Conservation (phyloP, 37 sponge, comb jelly and placozoan genomes). For the Chondrosia reniformis region DNA sequence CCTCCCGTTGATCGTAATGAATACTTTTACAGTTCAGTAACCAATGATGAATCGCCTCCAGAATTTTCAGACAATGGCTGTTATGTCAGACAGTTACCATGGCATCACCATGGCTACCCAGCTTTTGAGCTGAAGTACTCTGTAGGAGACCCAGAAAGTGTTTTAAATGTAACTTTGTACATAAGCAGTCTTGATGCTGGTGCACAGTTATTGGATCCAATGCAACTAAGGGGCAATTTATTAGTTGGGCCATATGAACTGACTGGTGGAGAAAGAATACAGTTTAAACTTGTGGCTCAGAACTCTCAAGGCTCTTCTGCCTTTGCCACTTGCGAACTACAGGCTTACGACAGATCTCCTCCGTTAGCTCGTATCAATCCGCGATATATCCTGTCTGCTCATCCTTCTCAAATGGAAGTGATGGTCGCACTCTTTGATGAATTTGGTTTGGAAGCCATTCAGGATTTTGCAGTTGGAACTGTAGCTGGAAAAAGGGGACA, state of each 20-base stretch:
- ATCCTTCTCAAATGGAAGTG: conserved; percentile 42
- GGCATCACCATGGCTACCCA: conserved; percentile 39
- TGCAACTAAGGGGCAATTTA: conserved; percentile 27
- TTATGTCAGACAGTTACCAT: conserved; percentile 55
- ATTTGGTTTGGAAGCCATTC: conserved; percentile 28
- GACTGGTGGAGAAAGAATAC: conserved; percentile 2
- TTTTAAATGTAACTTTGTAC: conserved; percentile 14
- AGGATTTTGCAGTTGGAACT: conserved; percentile 64
- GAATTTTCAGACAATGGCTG: conserved; percentile 23
- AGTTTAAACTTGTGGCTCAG: conserved; percentile 28
- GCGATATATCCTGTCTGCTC: conserved; percentile 41
- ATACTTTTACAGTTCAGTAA: conserved; percentile 35
- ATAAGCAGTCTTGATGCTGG: conserved; percentile 7
- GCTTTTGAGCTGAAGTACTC: conserved; percentile 60
- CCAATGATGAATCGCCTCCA: conserved; percentile 48
- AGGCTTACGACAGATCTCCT: conserved; percentile 52
- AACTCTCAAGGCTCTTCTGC: conserved; percentile 30
- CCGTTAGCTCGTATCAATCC: conserved; percentile 67
- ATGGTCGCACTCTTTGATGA: conserved; percentile 64
- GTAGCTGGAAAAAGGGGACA: conserved; percentile 48
- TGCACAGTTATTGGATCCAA: conserved; percentile 11
- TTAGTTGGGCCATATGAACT: conserved; percentile 38
- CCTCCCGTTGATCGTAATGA: conserved; percentile 59
- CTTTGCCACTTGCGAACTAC: conserved; percentile 31
- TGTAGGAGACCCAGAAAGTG: conserved; percentile 41